Evolutionary conservation across 2,888 invertebrate genomes (phyloP).

Genomic region (Sialis fuliginosa): DNA sequence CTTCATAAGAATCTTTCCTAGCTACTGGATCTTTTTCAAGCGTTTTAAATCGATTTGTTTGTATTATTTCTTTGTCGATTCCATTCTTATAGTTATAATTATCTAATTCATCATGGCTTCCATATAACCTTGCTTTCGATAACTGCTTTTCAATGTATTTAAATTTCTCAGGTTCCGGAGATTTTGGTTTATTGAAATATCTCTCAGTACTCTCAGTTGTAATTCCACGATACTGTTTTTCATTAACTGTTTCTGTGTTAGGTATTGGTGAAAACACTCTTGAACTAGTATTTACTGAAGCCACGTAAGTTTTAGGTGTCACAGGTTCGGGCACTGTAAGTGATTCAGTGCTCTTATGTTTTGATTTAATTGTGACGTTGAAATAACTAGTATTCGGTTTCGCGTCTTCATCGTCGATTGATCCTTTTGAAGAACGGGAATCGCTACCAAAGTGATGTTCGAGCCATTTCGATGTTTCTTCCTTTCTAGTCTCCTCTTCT

Average conservation of each 20-base stretch:
- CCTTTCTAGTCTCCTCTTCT: constrained; percentile 76
- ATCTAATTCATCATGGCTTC: constrained; percentile 1
- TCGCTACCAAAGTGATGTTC: constrained; percentile 83
- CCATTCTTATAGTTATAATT: background rate
- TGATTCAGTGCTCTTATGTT: constrained; percentile 28
- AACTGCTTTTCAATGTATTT: background rate
- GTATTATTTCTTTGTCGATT: background rate
- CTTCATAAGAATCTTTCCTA: background rate
- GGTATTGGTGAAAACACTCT: constrained; percentile 14
- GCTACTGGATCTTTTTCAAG: background rate
- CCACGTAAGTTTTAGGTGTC: constrained; percentile 13
- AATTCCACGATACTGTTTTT: constrained; percentile 40
- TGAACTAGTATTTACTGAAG: constrained; percentile 7
- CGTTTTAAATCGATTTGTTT: background rate
- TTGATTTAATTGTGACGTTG: constrained; percentile 58
- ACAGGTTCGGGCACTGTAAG: constrained; percentile 10
- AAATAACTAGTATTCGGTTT: constrained; percentile 54
- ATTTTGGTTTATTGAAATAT: constrained; percentile 13
- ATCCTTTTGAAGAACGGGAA: constrained; percentile 57
- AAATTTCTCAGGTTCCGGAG: background rate
- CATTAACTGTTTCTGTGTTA: constrained; percentile 26
- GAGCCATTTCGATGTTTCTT: constrained; percentile 81
- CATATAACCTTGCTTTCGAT: background rate
- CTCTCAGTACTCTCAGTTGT: constrained; percentile 67
- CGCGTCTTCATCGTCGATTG: constrained; percentile 41